Base-by-base conservation (phyloP, 2,113 vertebrate genomes). In the Aegithalos caudatus region DNA sequence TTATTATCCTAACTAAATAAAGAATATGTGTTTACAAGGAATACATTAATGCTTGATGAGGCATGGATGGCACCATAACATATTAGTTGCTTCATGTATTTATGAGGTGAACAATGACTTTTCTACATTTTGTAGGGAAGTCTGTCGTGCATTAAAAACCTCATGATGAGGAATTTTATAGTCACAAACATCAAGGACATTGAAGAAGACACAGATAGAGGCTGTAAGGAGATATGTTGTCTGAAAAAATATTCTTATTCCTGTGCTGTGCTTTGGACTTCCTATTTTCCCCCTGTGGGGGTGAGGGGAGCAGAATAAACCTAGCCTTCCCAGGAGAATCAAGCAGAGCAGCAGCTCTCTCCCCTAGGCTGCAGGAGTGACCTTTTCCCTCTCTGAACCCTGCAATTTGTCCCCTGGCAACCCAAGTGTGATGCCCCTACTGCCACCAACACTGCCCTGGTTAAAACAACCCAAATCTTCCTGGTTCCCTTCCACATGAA, bases 11-110 rank as follows among this genome's bases (percentile, higher is more conserved):
- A 88, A 90, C 76, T 87, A 93, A 90, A 92, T 90, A 96, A 95
- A 90, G 73, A 88, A 67, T 93, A 90, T 78, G 48, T 94, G 86
- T 94, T 97, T 96, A 92, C 83, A 96, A 90, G 88, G 80, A 96
- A 86, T 88, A 61, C 79, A 90, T 90, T 86, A 90, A 90, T 90
- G 71, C 85, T 88, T 86, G 54, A 93, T 90, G 94, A 83, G 58
- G 79, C 88, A 88, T 88, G 72, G 82, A 81, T 88, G 69, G 33
- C 37, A 72, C 53, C 72, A 83, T 78, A 92, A 97, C 74, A 57
- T 71, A 90, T 81, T 53, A 53, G 76, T 92, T 84, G 37, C 44
- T 90, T 92, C 76, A 22, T 74, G 61, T 90, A 84, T 84, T 95
- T 92, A 85, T 74, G 72, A 90, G 86, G 60, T 56, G 69, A 94